phyloP scores from a whole-genome alignment of 2,888 invertebrate species.

The Beris chalybata region DNA sequence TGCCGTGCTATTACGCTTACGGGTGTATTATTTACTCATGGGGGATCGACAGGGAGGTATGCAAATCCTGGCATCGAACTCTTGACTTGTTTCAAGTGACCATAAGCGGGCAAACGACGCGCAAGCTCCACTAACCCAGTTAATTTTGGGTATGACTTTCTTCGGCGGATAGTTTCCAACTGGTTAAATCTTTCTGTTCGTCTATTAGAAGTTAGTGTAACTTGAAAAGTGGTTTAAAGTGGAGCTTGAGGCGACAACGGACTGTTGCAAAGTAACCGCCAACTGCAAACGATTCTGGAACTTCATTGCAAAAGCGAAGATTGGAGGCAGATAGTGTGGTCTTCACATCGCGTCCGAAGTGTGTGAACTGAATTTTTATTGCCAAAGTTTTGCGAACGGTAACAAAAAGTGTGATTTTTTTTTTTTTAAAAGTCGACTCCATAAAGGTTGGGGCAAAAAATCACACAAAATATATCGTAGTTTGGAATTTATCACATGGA shows the following conservation, averaged over 20 bases:
- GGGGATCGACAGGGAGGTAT: background rate
- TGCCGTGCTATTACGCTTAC: no score
- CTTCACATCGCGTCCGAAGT: background rate
- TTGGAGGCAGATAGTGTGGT: background rate
- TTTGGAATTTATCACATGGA: slow-evolving; percentile 3
- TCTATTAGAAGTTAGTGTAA: no score
- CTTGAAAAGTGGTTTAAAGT: no score
- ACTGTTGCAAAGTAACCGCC: no score
- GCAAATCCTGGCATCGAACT: slow-evolving; percentile 24
- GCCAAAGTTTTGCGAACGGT: background rate
- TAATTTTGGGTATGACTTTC: background rate
- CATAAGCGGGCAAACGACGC: slow-evolving; percentile 1
- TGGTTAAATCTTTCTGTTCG: no score
- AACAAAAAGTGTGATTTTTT: slow-evolving; percentile 7
- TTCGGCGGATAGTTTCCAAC: no score
- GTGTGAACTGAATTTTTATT: slow-evolving; percentile 1
- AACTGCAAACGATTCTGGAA: background rate
- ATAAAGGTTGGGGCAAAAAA: no score
- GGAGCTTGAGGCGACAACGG: no score
- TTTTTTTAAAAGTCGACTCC: slow-evolving; percentile 1
- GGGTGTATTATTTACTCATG: no score
- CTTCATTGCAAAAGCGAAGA: background rate
- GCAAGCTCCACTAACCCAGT: slow-evolving; percentile 32
- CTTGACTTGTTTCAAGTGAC: slow-evolving; percentile 11
- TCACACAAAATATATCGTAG: no score